phyloP scores from a whole-genome alignment of 2,888 invertebrate genomes.

The Brachyopa scutellaris region DNA sequence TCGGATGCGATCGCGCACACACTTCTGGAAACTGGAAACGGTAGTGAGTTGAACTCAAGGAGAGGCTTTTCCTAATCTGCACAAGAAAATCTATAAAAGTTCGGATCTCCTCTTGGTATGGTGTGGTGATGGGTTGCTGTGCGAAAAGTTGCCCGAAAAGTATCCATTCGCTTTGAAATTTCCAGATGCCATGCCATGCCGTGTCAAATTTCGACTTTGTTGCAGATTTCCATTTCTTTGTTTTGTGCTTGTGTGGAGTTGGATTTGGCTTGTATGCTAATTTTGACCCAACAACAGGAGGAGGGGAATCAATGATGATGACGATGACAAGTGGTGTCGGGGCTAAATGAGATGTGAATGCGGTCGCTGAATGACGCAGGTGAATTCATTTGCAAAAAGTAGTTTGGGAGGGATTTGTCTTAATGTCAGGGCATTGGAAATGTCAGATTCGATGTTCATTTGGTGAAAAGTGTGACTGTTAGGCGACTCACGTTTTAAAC shows the following conservation, averaged over 20 bases:
- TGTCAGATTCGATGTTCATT: too few relatives aligned
- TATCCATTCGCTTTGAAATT: conserved; percentile 68
- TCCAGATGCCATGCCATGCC: conserved; percentile 31
- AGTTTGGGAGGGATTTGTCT: not conserved
- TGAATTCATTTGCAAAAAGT: conserved; percentile 24
- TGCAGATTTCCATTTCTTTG: too few relatives aligned
- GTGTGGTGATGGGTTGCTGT: conserved; percentile 6
- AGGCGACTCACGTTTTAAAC: too few relatives aligned
- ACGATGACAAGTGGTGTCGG: conserved; percentile 54
- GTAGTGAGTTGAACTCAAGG: conserved; percentile 39
- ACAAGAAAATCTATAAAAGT: conserved; percentile 61
- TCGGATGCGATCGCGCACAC: not conserved
- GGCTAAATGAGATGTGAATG: conserved; percentile 52
- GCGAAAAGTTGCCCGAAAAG: conserved; percentile 64
- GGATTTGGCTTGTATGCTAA: conserved; percentile 56
- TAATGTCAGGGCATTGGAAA: too few relatives aligned
- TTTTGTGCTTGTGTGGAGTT: conserved; percentile 10
- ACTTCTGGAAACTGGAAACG: conserved; percentile 54
- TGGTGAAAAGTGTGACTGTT: too few relatives aligned
- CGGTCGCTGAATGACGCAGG: conserved; percentile 41
- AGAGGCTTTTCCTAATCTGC: conserved; percentile 61
- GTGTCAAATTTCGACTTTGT: conserved; percentile 43
- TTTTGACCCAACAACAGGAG: conserved; percentile 11
- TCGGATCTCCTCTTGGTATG: conserved; percentile 7
- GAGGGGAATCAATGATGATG: conserved; percentile 14